Evolutionary conservation across 2,797 vertebrate species (phyloP).

Genomic region (Geotrypetes seraphini): DNA sequence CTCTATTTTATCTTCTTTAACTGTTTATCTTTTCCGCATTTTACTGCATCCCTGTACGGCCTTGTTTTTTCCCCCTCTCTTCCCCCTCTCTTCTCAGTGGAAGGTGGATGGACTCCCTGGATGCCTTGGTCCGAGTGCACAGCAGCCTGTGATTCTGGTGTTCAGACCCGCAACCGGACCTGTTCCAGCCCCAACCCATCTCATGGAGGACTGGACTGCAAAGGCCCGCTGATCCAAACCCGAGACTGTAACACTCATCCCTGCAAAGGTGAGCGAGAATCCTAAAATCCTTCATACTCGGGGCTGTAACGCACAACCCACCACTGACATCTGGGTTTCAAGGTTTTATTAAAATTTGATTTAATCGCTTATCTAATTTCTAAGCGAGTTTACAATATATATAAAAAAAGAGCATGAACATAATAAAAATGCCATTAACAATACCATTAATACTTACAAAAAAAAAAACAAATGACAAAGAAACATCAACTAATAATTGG

Average conservation of each 20-base stretch:
- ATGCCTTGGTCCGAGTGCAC: conserved; percentile 68
- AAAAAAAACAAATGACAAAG: too few relatives aligned
- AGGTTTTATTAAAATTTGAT: too few relatives aligned
- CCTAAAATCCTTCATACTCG: not conserved
- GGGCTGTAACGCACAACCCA: not conserved
- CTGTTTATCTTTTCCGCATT: too few relatives aligned
- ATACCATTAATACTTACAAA: too few relatives aligned
- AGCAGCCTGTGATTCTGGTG: conserved; percentile 62
- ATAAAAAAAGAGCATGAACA: too few relatives aligned
- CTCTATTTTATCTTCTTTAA: too few relatives aligned
- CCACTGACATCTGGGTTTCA: too few relatives aligned
- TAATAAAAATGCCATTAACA: too few relatives aligned
- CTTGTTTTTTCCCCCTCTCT: not conserved
- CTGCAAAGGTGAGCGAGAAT: conserved; percentile 54
- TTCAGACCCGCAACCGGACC: conserved; percentile 61
- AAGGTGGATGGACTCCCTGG: conserved; percentile 66
- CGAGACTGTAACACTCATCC: conserved; percentile 70
- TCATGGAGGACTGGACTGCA: conserved; percentile 49
- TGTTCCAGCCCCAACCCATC: conserved; percentile 50
- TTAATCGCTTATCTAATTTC: too few relatives aligned
- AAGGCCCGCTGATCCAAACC: conserved; percentile 72
- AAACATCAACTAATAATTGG: too few relatives aligned
- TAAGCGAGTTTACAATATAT: too few relatives aligned
- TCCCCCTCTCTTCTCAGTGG: conserved; percentile 32
- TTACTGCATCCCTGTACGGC: too few relatives aligned